phyloP scores from a whole-genome alignment of 2,888 invertebrate species.

The Sepioteuthis lessoniana region DNA sequence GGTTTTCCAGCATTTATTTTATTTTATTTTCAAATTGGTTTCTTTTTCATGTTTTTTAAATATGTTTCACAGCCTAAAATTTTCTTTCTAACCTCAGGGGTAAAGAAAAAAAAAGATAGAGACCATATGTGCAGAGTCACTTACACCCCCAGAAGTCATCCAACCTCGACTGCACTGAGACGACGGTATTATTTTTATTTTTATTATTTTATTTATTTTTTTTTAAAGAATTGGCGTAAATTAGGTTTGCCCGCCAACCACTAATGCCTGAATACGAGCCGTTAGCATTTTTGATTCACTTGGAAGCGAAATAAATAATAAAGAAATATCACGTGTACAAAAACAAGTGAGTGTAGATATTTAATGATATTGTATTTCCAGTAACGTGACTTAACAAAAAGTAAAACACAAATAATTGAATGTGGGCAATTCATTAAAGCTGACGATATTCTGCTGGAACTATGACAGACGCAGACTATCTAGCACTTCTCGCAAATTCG shows the following conservation, averaged over 20 bases:
- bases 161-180: neutral
- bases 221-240: neutral
- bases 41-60: neutral
- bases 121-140: neutral
- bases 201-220: neutral
- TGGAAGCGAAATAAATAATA: neutral
- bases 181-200: neutral
- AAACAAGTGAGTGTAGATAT: too few species aligned
- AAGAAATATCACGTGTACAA: neutral
- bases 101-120: neutral
- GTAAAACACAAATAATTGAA: too few species aligned
- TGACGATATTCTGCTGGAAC: too few species aligned
- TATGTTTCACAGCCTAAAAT: neutral
- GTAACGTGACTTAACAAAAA: too few species aligned
- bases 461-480: too few species aligned
- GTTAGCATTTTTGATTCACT: neutral
- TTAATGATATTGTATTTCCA: too few species aligned
- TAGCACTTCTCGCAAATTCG: too few species aligned
- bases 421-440: too few species aligned
- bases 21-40: neutral
- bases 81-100: neutral
- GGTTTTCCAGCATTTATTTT: neutral
- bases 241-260: neutral
- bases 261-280: neutral
- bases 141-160: neutral